Evolutionary conservation across 2,113 vertebrate genomes (phyloP).

Genomic region (Mobula hypostoma): DNA sequence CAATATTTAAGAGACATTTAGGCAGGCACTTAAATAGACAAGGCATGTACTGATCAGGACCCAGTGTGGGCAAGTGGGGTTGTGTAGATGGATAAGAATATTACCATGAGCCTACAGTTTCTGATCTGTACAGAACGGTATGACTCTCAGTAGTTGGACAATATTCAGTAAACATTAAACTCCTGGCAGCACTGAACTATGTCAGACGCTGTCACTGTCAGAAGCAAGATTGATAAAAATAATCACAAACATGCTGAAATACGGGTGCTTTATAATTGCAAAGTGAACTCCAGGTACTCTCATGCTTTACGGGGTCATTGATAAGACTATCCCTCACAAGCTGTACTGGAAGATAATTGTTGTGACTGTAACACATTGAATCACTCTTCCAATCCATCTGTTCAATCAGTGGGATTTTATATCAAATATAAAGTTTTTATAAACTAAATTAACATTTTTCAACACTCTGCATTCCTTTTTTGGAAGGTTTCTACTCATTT

Average conservation of each 20-base stretch:
- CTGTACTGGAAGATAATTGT: neutral
- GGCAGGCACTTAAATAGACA: no score
- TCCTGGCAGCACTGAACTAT: neutral
- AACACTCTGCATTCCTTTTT: neutral
- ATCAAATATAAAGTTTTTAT: neutral
- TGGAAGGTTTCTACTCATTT: neutral
- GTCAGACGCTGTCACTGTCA: neutral
- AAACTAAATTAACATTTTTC: neutral
- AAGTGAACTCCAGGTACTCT: neutral
- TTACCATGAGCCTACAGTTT: no score
- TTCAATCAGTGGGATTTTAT: neutral
- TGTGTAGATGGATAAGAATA: no score
- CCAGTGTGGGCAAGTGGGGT: no score
- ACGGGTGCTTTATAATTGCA: neutral
- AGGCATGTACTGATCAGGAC: no score
- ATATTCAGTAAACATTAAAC: neutral
- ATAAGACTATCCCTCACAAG: neutral
- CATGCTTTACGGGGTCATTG: neutral
- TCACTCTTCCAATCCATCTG: neutral
- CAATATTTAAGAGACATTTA: no score
- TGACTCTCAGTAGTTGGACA: neutral
- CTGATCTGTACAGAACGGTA: no score
- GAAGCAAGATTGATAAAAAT: neutral
- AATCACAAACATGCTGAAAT: neutral
- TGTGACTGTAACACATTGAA: neutral